A percentile compares a stretch with the other conserved stretches of the same genome.
These are phyloP conservation scores for Leptinotarsa tumamoca DNA, from an alignment of 2,888 invertebrate genomes.

Conservation along the genomic window DNA sequence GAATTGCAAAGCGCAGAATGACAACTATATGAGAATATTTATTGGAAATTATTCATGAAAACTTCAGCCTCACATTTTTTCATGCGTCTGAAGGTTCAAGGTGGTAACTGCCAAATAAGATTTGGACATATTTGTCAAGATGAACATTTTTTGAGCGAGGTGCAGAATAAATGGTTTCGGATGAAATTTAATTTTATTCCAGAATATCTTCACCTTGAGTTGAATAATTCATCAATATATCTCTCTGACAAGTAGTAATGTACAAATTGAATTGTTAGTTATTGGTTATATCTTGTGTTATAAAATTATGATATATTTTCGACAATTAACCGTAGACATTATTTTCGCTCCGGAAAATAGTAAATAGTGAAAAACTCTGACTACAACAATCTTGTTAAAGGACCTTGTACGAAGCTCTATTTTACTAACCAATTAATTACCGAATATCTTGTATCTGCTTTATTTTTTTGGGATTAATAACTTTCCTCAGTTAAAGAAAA, in stretches of 20 bases:
- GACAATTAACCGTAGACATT: no score
- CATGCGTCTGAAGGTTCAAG: slow-evolving; percentile 5
- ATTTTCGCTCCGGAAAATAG: no score
- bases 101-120: background rate
- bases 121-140: background rate
- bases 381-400: no score
- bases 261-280: background rate
- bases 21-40: slow-evolving; percentile 7
- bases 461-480: no score
- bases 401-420: no score
- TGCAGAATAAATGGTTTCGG: background rate
- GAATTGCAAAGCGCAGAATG: slow-evolving; percentile 17
- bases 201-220: background rate
- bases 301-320: no score
- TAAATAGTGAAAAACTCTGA: no score
- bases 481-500: no score
- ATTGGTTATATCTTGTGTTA: no score
- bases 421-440: no score
- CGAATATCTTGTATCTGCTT: no score
- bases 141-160: background rate
- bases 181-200: slow-evolving; percentile 8
- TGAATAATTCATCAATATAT: slow-evolving; percentile 14
- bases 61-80: slow-evolving; percentile 4
- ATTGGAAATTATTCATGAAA: slow-evolving; percentile 4
- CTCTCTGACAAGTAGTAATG: background rate